A percentile compares a stretch with the other conserved stretches of the same genome.
These are phyloP conservation scores for Synergus gifuensis DNA, from an alignment of 2,888 invertebrate genomes.

Conservation along the genomic window DNA sequence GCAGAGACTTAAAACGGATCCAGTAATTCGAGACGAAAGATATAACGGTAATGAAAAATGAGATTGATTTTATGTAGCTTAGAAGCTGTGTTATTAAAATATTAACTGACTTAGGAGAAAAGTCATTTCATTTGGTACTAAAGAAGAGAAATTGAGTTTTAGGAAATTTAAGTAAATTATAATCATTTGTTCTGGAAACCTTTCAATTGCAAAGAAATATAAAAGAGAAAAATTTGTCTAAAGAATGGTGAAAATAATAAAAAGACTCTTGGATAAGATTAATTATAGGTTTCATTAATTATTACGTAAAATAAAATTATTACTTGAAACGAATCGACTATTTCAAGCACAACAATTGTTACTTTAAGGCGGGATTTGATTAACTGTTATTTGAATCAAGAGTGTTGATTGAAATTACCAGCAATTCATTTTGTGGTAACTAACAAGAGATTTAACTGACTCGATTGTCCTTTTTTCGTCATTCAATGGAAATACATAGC, in stretches of 20 bases:
- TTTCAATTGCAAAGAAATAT: too few species aligned
- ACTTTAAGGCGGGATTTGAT: background rate
- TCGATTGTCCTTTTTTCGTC: background rate
- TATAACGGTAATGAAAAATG: slow-evolving; percentile 19
- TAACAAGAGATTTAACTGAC: background rate
- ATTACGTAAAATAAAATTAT: background rate
- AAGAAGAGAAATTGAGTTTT: background rate
- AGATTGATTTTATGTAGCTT: background rate
- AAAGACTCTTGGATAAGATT: background rate
- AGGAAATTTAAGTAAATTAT: background rate
- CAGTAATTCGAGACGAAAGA: slow-evolving; percentile 25
- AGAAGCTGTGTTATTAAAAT: background rate
- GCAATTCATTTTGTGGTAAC: slow-evolving; percentile 12
- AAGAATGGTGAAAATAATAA: too few species aligned
- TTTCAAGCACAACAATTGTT: background rate
- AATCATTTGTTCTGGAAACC: background rate
- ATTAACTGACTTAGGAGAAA: background rate
- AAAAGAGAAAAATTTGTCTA: too few species aligned
- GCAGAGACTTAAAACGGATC: slow-evolving; percentile 11
- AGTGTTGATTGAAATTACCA: slow-evolving; percentile 11
- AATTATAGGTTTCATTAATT: too few species aligned
- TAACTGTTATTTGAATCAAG: background rate
- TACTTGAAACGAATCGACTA: background rate
- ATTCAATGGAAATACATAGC: background rate
- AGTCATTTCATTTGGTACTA: background rate